A percentile compares a stretch with the other conserved stretches of the same genome.
Conservation (phyloP, 2,888 invertebrate genomes). For the Athetis lepigone region DNA sequence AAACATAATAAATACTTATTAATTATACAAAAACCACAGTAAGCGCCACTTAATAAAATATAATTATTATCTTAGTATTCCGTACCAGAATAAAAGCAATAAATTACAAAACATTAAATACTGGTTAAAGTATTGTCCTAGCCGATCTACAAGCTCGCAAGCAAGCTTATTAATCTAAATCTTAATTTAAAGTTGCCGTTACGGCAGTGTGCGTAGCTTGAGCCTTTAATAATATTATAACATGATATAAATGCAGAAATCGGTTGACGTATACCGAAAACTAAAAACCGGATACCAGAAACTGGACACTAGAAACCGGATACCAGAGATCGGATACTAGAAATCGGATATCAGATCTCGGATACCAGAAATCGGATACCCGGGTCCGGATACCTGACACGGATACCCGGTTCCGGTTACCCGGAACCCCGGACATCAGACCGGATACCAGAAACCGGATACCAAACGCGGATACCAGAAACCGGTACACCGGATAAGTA, state of each 20-base stretch:
- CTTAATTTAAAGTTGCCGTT: background rate
- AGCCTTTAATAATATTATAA: constrained; percentile 12
- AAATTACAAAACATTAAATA: background rate
- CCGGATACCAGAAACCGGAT: background rate
- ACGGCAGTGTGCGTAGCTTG: constrained; percentile 18
- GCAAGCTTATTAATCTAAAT: background rate
- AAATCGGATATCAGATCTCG: background rate
- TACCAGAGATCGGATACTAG: too few relatives aligned
- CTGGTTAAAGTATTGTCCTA: background rate
- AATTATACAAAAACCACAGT: constrained; percentile 7
- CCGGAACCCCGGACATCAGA: background rate
- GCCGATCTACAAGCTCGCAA: background rate
- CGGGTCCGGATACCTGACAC: background rate
- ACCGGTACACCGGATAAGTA: too few relatives aligned
- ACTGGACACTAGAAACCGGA: too few relatives aligned
- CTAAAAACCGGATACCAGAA: too few relatives aligned
- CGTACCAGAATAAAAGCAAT: constrained; percentile 13
- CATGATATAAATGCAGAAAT: background rate
- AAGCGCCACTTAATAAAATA: constrained; percentile 25
- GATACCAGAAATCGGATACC: background rate
- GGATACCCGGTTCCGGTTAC: background rate
- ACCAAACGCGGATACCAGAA: background rate
- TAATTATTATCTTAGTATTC: constrained; percentile 29
- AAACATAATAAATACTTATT: constrained; percentile 26
- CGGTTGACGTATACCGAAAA: too few relatives aligned